phyloP scores from a whole-genome alignment of 2,888 invertebrate genomes.

The Luperina testacea region DNA sequence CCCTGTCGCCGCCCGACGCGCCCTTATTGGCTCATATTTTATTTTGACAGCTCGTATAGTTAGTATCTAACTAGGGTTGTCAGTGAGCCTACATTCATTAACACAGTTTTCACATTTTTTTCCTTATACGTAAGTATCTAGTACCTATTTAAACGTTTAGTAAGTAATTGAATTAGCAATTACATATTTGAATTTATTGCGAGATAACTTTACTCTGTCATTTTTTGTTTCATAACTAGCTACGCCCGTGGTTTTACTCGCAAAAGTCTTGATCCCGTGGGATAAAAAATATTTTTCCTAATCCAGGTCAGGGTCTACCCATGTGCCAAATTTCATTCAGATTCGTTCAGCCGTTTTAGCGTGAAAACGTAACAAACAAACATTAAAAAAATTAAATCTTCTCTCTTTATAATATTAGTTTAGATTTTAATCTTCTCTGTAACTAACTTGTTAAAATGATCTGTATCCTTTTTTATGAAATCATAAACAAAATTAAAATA shows the following conservation, averaged over 20 bases:
- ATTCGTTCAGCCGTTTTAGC: too few relatives aligned
- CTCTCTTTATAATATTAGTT: background rate
- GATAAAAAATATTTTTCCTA: background rate
- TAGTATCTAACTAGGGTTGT: slow-evolving; percentile 77
- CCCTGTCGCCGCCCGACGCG: slow-evolving; percentile 83
- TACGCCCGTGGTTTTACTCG: background rate
- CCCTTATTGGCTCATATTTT: slow-evolving; percentile 89
- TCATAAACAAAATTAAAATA: background rate
- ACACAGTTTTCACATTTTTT: slow-evolving; percentile 10
- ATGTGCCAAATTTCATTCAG: too few relatives aligned
- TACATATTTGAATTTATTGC: slow-evolving; percentile 3
- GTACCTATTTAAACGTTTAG: background rate
- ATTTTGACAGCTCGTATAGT: slow-evolving; percentile 85
- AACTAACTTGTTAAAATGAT: background rate
- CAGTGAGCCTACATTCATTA: slow-evolving; percentile 56
- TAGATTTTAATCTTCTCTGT: background rate
- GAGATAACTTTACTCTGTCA: background rate
- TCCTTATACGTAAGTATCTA: background rate
- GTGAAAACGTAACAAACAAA: too few relatives aligned
- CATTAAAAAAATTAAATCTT: too few relatives aligned
- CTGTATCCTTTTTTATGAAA: background rate
- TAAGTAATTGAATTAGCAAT: background rate
- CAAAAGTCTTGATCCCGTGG: background rate
- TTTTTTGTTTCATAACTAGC: background rate
- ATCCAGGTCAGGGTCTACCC: too few relatives aligned